Evolutionary conservation across 2,113 vertebrate species (phyloP).

Genomic region (Canis aureus): DNA sequence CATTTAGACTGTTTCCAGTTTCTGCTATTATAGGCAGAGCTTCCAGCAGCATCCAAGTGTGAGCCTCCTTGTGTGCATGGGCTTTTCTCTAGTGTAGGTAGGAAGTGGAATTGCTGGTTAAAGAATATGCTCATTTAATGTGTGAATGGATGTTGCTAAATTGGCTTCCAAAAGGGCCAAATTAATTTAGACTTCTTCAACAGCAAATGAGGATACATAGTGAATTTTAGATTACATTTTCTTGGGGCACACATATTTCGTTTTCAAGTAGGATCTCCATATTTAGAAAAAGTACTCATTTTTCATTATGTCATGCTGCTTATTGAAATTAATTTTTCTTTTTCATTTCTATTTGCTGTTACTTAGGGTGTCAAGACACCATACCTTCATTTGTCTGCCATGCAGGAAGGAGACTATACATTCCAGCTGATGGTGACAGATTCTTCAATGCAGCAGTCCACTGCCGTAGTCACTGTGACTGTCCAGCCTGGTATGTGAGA

Average conservation of each 20-base stretch:
- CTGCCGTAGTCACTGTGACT: slow-evolving; percentile 85
- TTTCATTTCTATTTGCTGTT: background rate
- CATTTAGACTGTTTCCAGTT: background rate
- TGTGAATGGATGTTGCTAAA: background rate
- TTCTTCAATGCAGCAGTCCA: slow-evolving; percentile 87
- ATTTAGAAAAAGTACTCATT: background rate
- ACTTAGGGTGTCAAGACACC: slow-evolving; percentile 87
- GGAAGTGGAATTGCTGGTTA: background rate
- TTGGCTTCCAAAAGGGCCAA: background rate
- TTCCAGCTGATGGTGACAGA: slow-evolving; percentile 91
- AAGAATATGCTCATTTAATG: background rate
- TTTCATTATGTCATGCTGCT: background rate
- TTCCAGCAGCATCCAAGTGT: fast-evolving
- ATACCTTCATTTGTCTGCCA: slow-evolving; percentile 87
- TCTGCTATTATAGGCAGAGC: background rate
- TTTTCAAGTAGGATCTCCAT: background rate
- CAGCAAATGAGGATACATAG: background rate
- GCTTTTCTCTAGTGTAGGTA: background rate
- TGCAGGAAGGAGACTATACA: slow-evolving; percentile 89
- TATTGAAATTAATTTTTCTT: background rate
- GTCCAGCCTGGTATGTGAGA: slow-evolving; percentile 88
- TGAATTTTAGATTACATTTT: background rate
- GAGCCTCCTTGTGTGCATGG: fast-evolving
- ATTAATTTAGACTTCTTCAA: background rate
- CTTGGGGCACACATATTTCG: background rate